phyloP scores from a whole-genome alignment of 2,888 invertebrate species.

The Conomelus anceps region DNA sequence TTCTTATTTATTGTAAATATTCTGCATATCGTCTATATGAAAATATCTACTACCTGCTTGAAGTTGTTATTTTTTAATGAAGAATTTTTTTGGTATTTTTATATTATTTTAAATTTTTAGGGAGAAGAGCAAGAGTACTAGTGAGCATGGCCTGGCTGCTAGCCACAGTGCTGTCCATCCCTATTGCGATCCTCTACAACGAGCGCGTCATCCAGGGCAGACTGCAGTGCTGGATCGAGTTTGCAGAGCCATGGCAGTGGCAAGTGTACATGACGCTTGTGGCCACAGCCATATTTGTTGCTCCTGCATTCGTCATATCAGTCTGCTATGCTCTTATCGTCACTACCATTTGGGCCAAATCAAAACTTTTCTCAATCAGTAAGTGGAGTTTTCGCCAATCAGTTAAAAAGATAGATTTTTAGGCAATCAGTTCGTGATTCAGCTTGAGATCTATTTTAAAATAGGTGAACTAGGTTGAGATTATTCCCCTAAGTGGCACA shows the following conservation, averaged over 20 bases:
- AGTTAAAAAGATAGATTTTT: too few relatives aligned
- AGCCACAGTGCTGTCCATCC: conserved; percentile 53
- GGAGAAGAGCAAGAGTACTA: conserved; percentile 74
- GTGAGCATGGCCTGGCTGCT: conserved; percentile 77
- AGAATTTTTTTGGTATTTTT: too few relatives aligned
- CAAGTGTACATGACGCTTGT: conserved; percentile 48
- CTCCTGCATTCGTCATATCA: conserved; percentile 49
- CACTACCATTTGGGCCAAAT: conserved; percentile 48
- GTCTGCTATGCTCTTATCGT: conserved; percentile 50
- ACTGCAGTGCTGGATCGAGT: conserved; percentile 46
- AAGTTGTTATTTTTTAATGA: too few relatives aligned
- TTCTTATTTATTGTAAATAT: too few relatives aligned
- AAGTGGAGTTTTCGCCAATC: conserved; percentile 14
- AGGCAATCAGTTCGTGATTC: background rate
- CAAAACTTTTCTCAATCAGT: conserved; percentile 44
- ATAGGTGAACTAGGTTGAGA: background rate
- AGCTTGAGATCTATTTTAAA: background rate
- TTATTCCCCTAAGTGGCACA: too few relatives aligned
- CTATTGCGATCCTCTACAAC: conserved; percentile 50
- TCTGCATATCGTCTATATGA: too few relatives aligned
- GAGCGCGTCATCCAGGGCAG: conserved; percentile 61
- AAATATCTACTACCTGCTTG: too few relatives aligned
- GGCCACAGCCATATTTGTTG: conserved; percentile 45
- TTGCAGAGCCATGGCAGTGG: conserved; percentile 43
- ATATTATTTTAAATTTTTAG: conserved; percentile 46